Percentiles rank a stretch among this genome's conserved stretches.
phyloP scores from a whole-genome alignment of 2,113 vertebrate species.

The Atractosteus spatula region DNA sequence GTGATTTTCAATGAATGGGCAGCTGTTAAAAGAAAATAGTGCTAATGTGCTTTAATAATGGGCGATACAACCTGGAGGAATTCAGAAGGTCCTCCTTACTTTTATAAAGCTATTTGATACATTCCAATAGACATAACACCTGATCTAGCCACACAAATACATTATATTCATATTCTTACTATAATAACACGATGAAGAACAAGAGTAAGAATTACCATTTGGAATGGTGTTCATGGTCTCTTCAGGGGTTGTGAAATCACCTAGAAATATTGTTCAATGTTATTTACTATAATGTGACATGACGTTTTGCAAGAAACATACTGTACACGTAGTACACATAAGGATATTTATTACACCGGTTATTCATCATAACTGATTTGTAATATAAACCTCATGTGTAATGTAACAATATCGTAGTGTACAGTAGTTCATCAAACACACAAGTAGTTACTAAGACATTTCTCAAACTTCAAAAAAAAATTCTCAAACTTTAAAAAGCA shows the following conservation, averaged over 20 bases:
- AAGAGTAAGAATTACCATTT: neutral
- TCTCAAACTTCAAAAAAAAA: no score
- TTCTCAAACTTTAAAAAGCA: no score
- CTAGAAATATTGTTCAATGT: neutral
- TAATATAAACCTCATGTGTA: no score
- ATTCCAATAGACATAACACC: no score
- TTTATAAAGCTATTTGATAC: no score
- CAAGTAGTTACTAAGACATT: no score
- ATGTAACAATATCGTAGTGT: no score
- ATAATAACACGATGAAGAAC: neutral
- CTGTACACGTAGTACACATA: no score
- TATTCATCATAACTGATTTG: no score
- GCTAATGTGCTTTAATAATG: slow-evolving; percentile 19
- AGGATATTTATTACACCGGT: no score
- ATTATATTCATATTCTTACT: neutral
- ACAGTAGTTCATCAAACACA: no score
- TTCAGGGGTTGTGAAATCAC: neutral
- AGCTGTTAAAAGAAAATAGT: slow-evolving; percentile 42
- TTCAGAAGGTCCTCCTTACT: neutral
- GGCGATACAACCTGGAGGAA: neutral
- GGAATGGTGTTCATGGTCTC: neutral
- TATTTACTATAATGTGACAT: neutral
- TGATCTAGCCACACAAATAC: no score
- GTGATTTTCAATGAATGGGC: slow-evolving; percentile 30
- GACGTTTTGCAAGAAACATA: neutral